Evolutionary conservation across 2,888 invertebrate species (phyloP).

Genomic region (Eupelmus urozonus): DNA sequence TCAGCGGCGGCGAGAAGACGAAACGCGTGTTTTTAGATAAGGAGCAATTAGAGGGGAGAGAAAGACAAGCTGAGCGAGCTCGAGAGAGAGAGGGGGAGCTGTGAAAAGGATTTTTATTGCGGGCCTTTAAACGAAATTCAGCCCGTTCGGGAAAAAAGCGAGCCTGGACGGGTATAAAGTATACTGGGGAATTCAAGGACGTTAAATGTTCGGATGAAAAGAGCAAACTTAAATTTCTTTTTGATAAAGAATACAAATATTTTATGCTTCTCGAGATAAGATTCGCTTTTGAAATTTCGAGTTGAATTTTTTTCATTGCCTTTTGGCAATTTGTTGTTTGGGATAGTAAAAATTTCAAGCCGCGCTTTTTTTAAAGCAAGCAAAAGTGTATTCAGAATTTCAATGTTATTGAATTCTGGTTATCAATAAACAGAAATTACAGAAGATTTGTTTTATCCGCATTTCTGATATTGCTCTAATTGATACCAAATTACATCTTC

Average conservation of each 20-base stretch:
- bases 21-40: conserved; percentile 59
- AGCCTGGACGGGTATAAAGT: conserved; percentile 43
- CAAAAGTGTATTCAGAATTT: no score
- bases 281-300: no score
- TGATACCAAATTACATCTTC: not conserved
- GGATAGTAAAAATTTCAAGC: no score
- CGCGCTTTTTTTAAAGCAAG: no score
- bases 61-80: not conserved
- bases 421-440: no score
- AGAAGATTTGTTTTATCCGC: no score
- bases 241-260: not conserved
- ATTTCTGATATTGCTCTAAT: no score
- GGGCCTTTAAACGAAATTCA: conserved; percentile 60
- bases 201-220: not conserved
- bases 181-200: conserved; percentile 21
- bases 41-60: conserved; percentile 60
- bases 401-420: no score
- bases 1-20: conserved; percentile 38
- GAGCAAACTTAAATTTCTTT: not conserved
- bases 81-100: conserved; percentile 52
- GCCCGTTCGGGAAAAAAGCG: conserved; percentile 29
- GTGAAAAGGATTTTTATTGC: conserved; percentile 72
- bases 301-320: no score
- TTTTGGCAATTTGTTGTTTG: no score
- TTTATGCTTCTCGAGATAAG: not conserved